Evolutionary conservation across 2,888 invertebrate genomes (phyloP).

Genomic region (Perizoma affinitatum): DNA sequence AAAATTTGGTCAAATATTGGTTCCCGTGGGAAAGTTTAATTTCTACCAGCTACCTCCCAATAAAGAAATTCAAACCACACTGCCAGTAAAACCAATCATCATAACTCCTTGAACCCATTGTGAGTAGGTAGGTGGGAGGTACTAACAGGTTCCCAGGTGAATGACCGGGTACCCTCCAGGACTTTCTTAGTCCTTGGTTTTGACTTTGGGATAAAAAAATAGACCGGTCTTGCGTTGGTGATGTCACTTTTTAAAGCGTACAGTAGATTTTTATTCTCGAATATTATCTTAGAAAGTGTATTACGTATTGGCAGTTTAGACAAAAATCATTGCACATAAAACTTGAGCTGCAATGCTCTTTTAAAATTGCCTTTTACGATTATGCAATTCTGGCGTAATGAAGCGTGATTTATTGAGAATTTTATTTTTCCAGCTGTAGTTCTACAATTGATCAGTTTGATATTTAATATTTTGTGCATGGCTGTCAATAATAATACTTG

Average conservation of each 20-base stretch:
- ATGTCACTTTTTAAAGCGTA: slow-evolving; percentile 18
- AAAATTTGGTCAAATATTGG: neutral
- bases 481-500: too few relatives aligned
- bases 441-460: too few relatives aligned
- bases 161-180: slow-evolving; percentile 50
- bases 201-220: slow-evolving; percentile 38
- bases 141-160: slow-evolving; percentile 51
- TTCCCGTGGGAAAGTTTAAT: neutral
- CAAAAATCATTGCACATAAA: too few relatives aligned
- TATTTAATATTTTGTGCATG: too few relatives aligned
- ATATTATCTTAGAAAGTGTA: too few relatives aligned
- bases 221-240: slow-evolving; percentile 28
- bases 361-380: too few relatives aligned
- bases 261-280: too few relatives aligned
- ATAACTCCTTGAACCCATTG: slow-evolving; percentile 32
- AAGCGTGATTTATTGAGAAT: too few relatives aligned
- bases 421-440: too few relatives aligned
- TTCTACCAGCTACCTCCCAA: slow-evolving; percentile 2
- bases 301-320: too few relatives aligned
- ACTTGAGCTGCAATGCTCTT: too few relatives aligned
- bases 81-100: slow-evolving; percentile 28
- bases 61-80: slow-evolving; percentile 13
- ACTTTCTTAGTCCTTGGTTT: slow-evolving; percentile 49
- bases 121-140: slow-evolving; percentile 36
- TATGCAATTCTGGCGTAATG: too few relatives aligned